Evolutionary conservation across 2,888 invertebrate species (phyloP).

Genomic region (Thereva unica): DNA sequence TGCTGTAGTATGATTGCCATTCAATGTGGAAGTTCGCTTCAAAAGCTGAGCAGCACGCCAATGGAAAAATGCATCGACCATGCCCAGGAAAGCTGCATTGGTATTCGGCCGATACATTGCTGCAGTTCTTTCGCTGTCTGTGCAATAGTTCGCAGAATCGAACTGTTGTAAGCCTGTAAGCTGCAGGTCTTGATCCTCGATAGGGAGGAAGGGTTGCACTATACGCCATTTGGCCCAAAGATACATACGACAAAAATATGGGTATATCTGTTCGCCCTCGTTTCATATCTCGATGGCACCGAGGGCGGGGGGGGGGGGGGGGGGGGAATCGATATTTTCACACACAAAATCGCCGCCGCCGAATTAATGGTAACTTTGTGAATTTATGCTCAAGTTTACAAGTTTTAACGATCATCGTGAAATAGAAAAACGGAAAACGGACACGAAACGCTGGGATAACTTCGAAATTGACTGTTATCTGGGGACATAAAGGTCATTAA

Average conservation of each 20-base stretch:
- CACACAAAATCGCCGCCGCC: background rate
- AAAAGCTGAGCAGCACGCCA: no score
- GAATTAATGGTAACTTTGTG: background rate
- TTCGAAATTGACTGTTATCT: slow-evolving; percentile 29
- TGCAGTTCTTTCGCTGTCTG: background rate
- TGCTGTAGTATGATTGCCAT: no score
- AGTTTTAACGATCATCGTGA: slow-evolving; percentile 26
- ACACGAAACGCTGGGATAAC: slow-evolving; percentile 24
- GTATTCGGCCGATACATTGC: slow-evolving; percentile 9
- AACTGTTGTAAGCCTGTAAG: slow-evolving; percentile 20
- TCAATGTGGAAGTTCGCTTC: no score
- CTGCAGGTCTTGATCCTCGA: background rate
- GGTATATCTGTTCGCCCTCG: background rate
- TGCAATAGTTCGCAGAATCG: slow-evolving; percentile 16
- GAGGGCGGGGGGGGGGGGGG: no score
- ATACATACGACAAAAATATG: no score
- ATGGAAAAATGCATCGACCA: background rate
- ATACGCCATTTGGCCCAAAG: no score
- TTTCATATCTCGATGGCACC: background rate
- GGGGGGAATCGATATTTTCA: slow-evolving; percentile 15
- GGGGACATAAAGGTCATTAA: slow-evolving; percentile 17
- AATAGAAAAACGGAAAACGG: slow-evolving; percentile 7
- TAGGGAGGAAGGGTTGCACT: no score
- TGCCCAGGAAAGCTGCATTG: slow-evolving; percentile 27
- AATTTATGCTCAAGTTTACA: slow-evolving; percentile 30